These are phyloP conservation scores for Drosophila pseudoobscura DNA, from an alignment of 1,140 invertebrate genomes.

Conservation along the genomic window DNA sequence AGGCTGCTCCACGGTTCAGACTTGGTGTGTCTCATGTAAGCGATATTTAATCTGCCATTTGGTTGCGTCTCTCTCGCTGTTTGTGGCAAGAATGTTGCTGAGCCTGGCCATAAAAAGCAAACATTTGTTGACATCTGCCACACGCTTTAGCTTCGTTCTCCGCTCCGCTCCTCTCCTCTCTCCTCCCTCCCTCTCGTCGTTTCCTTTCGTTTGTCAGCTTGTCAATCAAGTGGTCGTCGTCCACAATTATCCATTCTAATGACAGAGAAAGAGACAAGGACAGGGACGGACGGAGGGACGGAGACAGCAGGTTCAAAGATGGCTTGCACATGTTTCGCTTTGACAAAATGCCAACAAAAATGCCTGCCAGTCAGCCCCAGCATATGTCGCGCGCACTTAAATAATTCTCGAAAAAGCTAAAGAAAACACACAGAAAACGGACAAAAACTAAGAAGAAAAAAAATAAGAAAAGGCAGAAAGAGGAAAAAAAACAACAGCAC, in stretches of 20 bases:
- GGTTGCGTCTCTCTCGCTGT: constrained; percentile 30
- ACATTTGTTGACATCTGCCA: constrained; percentile 79
- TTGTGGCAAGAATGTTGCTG: constrained; percentile 54
- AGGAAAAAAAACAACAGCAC: constrained; percentile 3
- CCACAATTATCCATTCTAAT: constrained; percentile 80
- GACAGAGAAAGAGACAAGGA: constrained; percentile 61
- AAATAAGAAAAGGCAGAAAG: constrained; percentile 4
- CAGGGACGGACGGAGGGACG: constrained; percentile 16
- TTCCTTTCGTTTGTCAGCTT: constrained; percentile 54
- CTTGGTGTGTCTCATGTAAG: constrained; percentile 45
- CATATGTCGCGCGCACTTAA: constrained; percentile 72
- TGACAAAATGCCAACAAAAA: constrained; percentile 73
- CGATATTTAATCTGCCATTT: constrained; percentile 72
- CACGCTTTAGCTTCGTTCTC: constrained; percentile 34
- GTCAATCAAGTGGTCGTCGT: constrained; percentile 66
- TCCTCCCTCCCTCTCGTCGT: not conserved
- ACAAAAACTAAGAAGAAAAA: constrained; percentile 26
- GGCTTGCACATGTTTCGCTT: constrained; percentile 72
- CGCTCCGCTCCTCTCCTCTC: constrained; percentile 1
- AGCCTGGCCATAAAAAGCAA: constrained; percentile 58
- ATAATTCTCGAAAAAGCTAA: constrained; percentile 60
- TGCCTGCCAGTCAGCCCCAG: constrained; percentile 39
- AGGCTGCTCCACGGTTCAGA: constrained; percentile 8
- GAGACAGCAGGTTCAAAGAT: constrained; percentile 52
- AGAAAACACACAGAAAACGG: constrained; percentile 17